phyloP scores from a whole-genome alignment of 2,113 vertebrate species.

The Ptilonorhynchus violaceus region DNA sequence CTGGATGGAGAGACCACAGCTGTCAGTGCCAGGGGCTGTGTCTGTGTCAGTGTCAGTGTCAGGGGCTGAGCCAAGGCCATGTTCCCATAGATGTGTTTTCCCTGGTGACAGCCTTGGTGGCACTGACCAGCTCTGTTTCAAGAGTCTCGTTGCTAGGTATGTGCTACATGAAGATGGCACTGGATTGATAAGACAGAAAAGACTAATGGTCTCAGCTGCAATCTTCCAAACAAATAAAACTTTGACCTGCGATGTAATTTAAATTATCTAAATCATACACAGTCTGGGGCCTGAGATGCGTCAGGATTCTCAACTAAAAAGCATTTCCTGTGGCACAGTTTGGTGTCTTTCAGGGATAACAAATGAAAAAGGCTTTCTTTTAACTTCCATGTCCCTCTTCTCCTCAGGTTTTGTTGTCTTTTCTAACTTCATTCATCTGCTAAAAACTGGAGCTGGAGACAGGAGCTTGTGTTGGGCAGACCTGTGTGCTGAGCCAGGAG shows the following conservation, averaged over 20 bases:
- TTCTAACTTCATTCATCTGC: not conserved
- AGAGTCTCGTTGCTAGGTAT: not conserved
- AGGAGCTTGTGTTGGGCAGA: not conserved
- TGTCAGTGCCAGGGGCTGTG: not conserved
- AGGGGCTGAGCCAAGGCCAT: not conserved
- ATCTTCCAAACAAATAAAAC: not conserved
- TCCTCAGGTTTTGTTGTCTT: not conserved
- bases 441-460: not conserved
- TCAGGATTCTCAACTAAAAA: not conserved
- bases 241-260: not conserved
- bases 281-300: not conserved
- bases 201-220: not conserved
- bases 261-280: not conserved
- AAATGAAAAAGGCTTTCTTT: not conserved
- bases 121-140: not conserved
- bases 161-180: not conserved
- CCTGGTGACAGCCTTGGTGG: not conserved
- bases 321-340: not conserved
- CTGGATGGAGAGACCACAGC: not conserved
- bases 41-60: not conserved
- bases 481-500: not conserved
- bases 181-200: not conserved
- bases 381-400: not conserved
- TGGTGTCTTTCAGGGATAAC: not conserved
- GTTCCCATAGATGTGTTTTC: not conserved